Conservation (phyloP, 1,140 invertebrate genomes). For the Drosophila neocordata region DNA sequence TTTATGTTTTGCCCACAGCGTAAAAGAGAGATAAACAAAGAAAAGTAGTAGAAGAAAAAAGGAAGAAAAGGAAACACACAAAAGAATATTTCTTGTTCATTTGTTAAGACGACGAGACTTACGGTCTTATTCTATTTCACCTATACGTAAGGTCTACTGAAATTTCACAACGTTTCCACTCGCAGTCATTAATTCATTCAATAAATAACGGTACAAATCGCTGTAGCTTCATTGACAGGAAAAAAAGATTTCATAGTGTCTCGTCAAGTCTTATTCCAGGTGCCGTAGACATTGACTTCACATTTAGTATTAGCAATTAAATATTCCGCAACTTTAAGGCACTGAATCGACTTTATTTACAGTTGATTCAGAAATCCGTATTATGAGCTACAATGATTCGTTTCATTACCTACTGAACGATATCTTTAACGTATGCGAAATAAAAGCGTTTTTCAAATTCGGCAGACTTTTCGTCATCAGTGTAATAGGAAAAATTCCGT, state of each 20-base stretch:
- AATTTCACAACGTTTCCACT: slow-evolving; percentile 16
- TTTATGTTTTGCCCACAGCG: slow-evolving; percentile 62
- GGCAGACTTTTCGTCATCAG: background rate
- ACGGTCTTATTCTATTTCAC: slow-evolving; percentile 7
- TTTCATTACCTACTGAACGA: background rate
- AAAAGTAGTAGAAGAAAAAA: slow-evolving; percentile 81
- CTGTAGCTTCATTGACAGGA: too few relatives aligned
- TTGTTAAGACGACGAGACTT: slow-evolving; percentile 41
- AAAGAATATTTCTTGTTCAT: slow-evolving; percentile 71
- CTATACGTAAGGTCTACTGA: slow-evolving; percentile 2
- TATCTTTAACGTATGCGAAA: background rate
- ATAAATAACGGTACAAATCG: background rate
- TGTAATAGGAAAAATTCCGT: background rate
- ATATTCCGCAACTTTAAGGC: too few relatives aligned
- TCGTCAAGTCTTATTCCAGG: too few relatives aligned
- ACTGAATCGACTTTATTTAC: too few relatives aligned
- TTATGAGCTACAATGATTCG: too few relatives aligned
- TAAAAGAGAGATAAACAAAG: slow-evolving; percentile 78
- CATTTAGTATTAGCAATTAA: too few relatives aligned
- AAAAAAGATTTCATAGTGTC: too few relatives aligned
- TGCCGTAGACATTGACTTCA: too few relatives aligned
- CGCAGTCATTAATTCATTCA: background rate
- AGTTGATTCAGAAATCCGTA: too few relatives aligned
- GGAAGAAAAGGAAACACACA: slow-evolving; percentile 81
- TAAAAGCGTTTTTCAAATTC: background rate